Conservation (phyloP, 2,113 vertebrate genomes). For the Ptilorrhoa leucosticta region DNA sequence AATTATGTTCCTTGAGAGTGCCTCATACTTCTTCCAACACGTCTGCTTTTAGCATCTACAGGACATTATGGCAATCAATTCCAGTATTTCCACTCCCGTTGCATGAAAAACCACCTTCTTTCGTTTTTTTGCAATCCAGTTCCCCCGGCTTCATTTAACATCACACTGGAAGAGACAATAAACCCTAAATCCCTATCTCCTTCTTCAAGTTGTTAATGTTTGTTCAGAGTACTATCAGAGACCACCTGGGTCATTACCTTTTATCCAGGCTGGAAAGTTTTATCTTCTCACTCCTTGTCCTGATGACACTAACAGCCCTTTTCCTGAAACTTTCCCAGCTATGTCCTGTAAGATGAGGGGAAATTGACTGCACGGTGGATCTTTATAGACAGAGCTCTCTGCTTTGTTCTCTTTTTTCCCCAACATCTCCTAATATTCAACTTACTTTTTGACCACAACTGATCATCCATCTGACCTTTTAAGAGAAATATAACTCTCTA, state of each 20-base stretch:
- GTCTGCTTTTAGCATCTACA: neutral
- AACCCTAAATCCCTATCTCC: neutral
- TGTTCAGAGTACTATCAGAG: neutral
- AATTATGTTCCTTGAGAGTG: accelerated
- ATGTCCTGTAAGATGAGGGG: neutral
- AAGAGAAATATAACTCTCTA: neutral
- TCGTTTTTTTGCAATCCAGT: neutral
- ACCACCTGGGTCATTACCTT: neutral
- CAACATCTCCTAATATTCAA: neutral
- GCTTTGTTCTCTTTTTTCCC: neutral
- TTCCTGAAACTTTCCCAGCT: neutral
- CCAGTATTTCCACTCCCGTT: neutral
- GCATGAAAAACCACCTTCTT: neutral
- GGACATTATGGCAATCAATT: neutral
- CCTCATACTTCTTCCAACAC: accelerated
- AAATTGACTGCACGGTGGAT: neutral
- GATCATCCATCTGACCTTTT: neutral
- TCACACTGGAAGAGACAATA: neutral
- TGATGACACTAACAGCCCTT: neutral
- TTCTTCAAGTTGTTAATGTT: neutral
- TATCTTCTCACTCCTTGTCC: neutral
- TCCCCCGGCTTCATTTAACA: neutral
- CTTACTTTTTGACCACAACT: neutral
- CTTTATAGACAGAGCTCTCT: neutral
- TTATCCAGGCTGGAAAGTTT: neutral